Evolutionary conservation across 2,113 vertebrate species (phyloP), one percentile per base, ranked within the genome.

Genomic region (Channa argus): DNA sequence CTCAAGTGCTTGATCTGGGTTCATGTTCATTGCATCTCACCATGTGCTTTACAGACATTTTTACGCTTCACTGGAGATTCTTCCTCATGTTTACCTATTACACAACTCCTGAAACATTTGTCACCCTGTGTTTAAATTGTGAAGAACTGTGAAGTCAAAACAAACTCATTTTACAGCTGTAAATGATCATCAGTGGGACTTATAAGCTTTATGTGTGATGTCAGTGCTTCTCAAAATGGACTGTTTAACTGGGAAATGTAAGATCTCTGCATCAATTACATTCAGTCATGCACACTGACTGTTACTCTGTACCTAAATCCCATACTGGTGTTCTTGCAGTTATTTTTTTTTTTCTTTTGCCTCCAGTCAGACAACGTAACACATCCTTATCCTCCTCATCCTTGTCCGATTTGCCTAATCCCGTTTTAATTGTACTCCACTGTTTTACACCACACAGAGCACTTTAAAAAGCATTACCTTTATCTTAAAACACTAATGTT

Each of bases 391-490:
- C 24, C 11, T 79, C 73, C 8, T 85, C 66, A 2, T 49, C 34
- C 6, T 14, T 15, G 52, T 66, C 24, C 38, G 4, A 0, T 64
- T 52, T 8, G 24, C 41, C 68, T 52, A 33, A 36, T 47, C 53
- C 12, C 2, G 14, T 46, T 46, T 15, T 54, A 38, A 12, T 14
- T 4, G n/a, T 44, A 8, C 45, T 43, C 52, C 69, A 13, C 33
- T 11, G 0, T 71, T 63, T 71, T 14, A 49, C 67, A 56, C 67
- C n/a, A 66, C 63, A 61, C 49, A 15, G 33, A 86, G 90, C 92
- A 90, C 89, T 91, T 91, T 89, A 92, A 54, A 24, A 37, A 79
- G 63, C 56, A 47, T 63, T 51, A 80, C 89, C 72, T 92, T 90
- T 79, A 82, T 86, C 67, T 86, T 36, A 9, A 52, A 71, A 70